A percentile compares a stretch with the other conserved stretches of the same genome.
These are phyloP conservation scores for Heterocephalus glaber DNA, from an alignment of 2,113 vertebrate species.

Conservation along the genomic window DNA sequence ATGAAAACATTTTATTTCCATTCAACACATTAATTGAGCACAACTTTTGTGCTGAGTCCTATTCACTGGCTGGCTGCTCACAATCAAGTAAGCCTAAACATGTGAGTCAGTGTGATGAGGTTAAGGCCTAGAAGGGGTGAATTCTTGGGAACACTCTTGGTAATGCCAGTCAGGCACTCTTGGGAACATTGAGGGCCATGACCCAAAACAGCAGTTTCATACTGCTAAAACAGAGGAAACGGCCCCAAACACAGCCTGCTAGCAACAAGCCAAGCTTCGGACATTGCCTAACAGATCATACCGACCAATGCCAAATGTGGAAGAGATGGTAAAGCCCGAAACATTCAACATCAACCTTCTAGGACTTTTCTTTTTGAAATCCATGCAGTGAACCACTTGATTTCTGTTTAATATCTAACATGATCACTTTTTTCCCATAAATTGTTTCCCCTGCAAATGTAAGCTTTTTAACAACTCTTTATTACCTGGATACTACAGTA, in stretches of 20 bases:
- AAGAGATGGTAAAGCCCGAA: not conserved
- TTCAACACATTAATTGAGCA: too few species aligned
- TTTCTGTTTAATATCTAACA: not conserved
- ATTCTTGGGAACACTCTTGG: too few species aligned
- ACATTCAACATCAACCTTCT: not conserved
- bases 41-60: not conserved
- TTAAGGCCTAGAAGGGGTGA: rapidly evolving
- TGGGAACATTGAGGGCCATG: not conserved
- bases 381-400: not conserved
- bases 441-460: not conserved
- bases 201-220: not conserved
- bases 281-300: not conserved
- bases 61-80: not conserved
- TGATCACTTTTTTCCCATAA: not conserved
- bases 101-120: not conserved
- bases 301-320: not conserved
- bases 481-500: not conserved
- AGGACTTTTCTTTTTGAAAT: not conserved
- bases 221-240: not conserved
- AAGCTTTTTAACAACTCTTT: not conserved
- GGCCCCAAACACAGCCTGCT: not conserved
- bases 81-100: not conserved
- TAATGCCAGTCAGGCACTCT: not conserved
- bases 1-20: not conserved
- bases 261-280: not conserved